Conservation (phyloP, 2,113 vertebrate genomes). For the Opisthocomus hoazin region DNA sequence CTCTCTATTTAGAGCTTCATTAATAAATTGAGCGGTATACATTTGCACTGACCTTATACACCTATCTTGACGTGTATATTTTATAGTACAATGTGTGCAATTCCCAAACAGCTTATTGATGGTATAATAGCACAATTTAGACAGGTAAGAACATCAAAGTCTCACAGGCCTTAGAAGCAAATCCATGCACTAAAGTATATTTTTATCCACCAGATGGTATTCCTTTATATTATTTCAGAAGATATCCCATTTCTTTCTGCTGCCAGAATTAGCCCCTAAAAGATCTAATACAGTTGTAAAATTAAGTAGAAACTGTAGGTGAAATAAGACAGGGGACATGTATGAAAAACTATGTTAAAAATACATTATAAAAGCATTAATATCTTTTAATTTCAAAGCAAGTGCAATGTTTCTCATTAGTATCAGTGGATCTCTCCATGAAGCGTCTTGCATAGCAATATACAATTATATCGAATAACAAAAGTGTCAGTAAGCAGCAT, state of each 20-base stretch:
- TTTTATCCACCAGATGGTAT: background rate
- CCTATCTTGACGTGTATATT: background rate
- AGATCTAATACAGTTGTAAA: background rate
- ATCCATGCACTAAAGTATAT: background rate
- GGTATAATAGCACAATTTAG: slow-evolving; percentile 16
- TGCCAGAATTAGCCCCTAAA: background rate
- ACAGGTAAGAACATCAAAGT: slow-evolving; percentile 24
- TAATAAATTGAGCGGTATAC: background rate
- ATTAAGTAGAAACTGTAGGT: background rate
- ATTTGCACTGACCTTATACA: slow-evolving; percentile 24
- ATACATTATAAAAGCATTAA: background rate
- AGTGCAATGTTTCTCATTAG: background rate
- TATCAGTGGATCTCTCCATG: background rate
- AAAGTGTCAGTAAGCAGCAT: background rate
- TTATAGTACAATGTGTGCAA: background rate
- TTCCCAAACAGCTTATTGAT: slow-evolving; percentile 35
- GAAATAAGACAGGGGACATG: background rate
- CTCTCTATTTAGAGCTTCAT: background rate
- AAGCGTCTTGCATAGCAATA: background rate
- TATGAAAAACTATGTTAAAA: background rate
- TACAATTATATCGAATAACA: background rate
- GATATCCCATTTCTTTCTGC: background rate
- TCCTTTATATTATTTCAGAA: background rate
- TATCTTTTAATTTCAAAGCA: background rate
- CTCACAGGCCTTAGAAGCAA: slow-evolving; percentile 22